Conservation (phyloP, 2,888 invertebrate species). For the Choreutis nemorana region DNA sequence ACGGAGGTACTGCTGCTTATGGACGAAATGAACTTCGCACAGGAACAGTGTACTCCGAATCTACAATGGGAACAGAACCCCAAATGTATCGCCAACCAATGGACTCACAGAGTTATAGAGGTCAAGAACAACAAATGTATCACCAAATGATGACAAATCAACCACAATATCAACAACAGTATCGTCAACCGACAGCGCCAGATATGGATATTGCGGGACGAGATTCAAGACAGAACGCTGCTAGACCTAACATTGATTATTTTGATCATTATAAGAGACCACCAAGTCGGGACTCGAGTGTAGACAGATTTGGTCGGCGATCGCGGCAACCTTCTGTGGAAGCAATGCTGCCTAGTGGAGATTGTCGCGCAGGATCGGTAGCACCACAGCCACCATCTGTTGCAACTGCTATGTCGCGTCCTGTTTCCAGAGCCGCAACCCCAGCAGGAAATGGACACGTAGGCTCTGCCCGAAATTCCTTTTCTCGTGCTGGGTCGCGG, state of each 20-base stretch:
- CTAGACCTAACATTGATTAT: constrained; percentile 80
- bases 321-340: constrained; percentile 85
- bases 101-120: constrained; percentile 35
- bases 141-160: constrained; percentile 22
- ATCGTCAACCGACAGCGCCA: constrained; percentile 41
- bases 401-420: constrained; percentile 68
- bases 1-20: constrained; percentile 28
- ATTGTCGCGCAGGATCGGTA: constrained; percentile 76
- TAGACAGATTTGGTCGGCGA: constrained; percentile 80
- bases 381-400: constrained; percentile 76
- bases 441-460: constrained; percentile 73
- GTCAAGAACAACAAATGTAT: constrained; percentile 29
- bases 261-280: constrained; percentile 95
- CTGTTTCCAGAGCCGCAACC: constrained; percentile 42
- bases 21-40: constrained; percentile 41
- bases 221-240: constrained; percentile 42
- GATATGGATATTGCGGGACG: constrained; percentile 50
- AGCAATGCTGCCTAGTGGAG: constrained; percentile 59
- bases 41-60: constrained; percentile 49
- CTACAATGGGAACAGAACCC: constrained; percentile 28
- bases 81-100: constrained; percentile 19
- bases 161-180: constrained; percentile 55
- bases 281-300: constrained; percentile 86
- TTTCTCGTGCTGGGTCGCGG: constrained; percentile 52
- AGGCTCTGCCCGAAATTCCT: constrained; percentile 68